phyloP scores from a whole-genome alignment of 2,113 vertebrate species.

The Engystomops pustulosus region DNA sequence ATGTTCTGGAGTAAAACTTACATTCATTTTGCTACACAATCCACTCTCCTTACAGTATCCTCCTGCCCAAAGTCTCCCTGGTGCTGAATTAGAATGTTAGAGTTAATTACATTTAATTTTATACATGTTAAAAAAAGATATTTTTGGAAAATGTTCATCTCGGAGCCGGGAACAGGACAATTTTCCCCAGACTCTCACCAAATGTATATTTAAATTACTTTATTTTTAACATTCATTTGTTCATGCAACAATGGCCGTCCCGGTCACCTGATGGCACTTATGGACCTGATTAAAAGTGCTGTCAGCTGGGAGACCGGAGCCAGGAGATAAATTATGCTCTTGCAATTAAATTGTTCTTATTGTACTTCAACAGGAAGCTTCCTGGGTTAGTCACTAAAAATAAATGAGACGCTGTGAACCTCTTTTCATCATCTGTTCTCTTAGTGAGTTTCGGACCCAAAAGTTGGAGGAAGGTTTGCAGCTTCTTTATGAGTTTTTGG shows the following conservation, averaged over 20 bases:
- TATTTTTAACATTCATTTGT: conserved; percentile 38
- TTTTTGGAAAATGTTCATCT: conserved; percentile 12
- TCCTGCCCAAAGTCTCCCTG: neutral
- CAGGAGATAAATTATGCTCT: conserved; percentile 45
- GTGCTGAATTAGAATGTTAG: neutral
- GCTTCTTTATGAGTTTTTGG: neutral
- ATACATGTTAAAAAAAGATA: neutral
- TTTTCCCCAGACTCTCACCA: neutral
- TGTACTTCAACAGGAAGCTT: conserved; percentile 44
- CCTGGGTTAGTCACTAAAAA: conserved; percentile 16
- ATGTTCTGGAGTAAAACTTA: neutral
- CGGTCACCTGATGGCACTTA: conserved; percentile 27
- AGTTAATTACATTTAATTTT: conserved; percentile 12
- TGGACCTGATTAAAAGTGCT: conserved; percentile 44
- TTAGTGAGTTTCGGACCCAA: conserved; percentile 6
- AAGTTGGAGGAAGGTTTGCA: conserved; percentile 15
- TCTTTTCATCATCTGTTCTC: conserved; percentile 46
- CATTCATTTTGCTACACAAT: neutral
- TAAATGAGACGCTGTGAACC: conserved; percentile 42
- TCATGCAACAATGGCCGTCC: conserved; percentile 37
- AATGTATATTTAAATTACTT: conserved; percentile 44
- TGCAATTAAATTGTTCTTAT: conserved; percentile 54
- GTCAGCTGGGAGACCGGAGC: conserved; percentile 25
- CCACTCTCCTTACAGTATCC: neutral
- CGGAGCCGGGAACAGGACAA: neutral